Evolutionary conservation across 2,113 vertebrate genomes (phyloP).

Genomic region (Ceuthmochares aereus): DNA sequence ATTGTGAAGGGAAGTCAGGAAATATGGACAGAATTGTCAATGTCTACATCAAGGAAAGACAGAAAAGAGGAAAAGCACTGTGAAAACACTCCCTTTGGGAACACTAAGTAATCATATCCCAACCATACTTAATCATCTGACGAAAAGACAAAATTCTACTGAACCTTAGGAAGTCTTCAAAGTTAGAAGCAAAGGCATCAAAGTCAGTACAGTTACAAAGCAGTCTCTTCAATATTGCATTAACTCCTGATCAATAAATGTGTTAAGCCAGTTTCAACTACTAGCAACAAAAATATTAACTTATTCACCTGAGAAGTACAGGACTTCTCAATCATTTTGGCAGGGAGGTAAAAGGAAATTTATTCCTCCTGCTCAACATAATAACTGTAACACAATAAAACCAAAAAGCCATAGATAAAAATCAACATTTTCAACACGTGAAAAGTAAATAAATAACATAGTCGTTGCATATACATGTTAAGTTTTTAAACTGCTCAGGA

Average conservation of each 20-base stretch:
- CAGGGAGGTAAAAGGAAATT: not conserved
- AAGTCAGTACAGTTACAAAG: not conserved
- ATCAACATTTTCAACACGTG: not conserved
- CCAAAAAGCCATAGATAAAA: not conserved
- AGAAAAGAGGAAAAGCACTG: not conserved
- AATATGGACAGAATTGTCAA: not conserved
- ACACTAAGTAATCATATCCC: not conserved
- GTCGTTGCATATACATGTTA: not conserved
- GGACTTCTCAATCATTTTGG: not conserved
- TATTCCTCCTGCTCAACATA: not conserved
- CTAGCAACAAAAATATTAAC: not conserved
- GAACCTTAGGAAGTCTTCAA: not conserved
- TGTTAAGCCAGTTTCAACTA: not conserved
- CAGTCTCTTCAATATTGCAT: not conserved
- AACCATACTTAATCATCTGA: not conserved
- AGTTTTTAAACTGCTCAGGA: not conserved
- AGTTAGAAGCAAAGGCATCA: not conserved
- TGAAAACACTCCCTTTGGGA: not conserved
- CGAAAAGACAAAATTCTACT: not conserved
- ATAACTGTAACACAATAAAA: not conserved
- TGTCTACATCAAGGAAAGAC: not conserved
- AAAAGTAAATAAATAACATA: not conserved
- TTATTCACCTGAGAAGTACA: not conserved
- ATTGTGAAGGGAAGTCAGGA: not conserved
- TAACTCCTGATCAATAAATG: not conserved